Base-by-base conservation (phyloP, 92 coral and sea anemone genomes). In the Porites lobata region DNA sequence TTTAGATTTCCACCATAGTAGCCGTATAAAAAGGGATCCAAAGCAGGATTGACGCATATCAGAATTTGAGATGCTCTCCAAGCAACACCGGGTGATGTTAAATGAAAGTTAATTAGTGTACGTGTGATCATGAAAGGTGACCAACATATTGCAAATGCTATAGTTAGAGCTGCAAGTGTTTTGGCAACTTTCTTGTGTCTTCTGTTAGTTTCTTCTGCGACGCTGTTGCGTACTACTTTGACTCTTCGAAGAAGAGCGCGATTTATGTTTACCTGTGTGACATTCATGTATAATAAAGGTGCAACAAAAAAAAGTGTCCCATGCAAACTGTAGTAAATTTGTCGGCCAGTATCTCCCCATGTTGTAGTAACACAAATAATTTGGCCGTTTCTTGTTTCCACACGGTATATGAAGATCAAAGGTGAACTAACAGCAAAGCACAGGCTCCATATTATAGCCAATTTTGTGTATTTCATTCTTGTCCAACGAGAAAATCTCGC, bases 61-160 rank as follows among this genome's bases (percentile, higher is more conserved):
- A 88, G 22, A 15, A 88, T 76, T 20, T 88, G 91, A 81, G 76
- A 65, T 21, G 69, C 86, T 82, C 86, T 74, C 91, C 91, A 88
- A 53, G 75, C 63, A 1, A 88, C 12, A 6, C 87, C 87, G 6
- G 65, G 80, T 20, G 62, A 38, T 38, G 67, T 73, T 58, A 88
- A 15, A 50, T 75, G 50, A 75, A 88, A 88, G 24, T 88, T 29
- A 24, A 88, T 54, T 17, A 88, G 86, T 24, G 87, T 82, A 51
- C 91, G 91, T 32, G 75, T 88, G n/a, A 88, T 7, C 82, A 88
- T 82, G 63, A 88, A 88, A 59, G 91, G 91, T 3, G 76, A 88
- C 91, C 91, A 88, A 56, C 91, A 88, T 1, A 88, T 9, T 47
- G 56, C 52, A 75, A 88, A 88, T 57, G 91, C 80, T 32, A 75